phyloP scores from a whole-genome alignment of 2,113 vertebrate species.

The Cephalopholis sonnerati region DNA sequence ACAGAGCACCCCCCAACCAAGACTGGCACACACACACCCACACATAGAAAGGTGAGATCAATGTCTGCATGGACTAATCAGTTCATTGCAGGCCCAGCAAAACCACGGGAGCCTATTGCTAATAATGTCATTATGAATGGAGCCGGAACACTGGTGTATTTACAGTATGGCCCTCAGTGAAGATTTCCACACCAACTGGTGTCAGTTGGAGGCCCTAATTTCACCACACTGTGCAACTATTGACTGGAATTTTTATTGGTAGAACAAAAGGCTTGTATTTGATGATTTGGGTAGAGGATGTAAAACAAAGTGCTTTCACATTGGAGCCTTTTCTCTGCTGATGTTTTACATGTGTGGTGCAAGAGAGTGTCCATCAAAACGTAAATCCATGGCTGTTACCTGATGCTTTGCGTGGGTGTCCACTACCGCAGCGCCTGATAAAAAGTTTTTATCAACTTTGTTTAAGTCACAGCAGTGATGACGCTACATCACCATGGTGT shows the following conservation, averaged over 20 bases:
- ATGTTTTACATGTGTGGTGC: background rate
- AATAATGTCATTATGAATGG: slow-evolving; percentile 76
- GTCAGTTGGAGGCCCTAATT: slow-evolving; percentile 6
- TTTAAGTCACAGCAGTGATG: background rate
- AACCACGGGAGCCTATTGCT: slow-evolving; percentile 62
- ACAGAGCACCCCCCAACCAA: slow-evolving; percentile 34
- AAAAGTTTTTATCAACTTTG: background rate
- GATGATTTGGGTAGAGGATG: background rate
- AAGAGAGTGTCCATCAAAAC: background rate
- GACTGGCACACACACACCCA: slow-evolving; percentile 6
- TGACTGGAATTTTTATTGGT: background rate
- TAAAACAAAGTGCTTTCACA: background rate
- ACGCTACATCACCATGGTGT: background rate
- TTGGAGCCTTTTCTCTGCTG: background rate
- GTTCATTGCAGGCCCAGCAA: slow-evolving; percentile 73
- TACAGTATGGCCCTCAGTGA: slow-evolving; percentile 42
- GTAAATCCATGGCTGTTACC: background rate
- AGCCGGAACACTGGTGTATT: slow-evolving; percentile 45
- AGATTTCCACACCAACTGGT: slow-evolving; percentile 25
- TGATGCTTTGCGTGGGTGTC: background rate
- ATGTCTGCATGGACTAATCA: slow-evolving; percentile 76
- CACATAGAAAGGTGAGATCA: slow-evolving; percentile 70
- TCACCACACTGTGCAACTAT: slow-evolving; percentile 15
- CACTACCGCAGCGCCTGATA: background rate
- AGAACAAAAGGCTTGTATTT: slow-evolving; percentile 5